phyloP scores from a whole-genome alignment of 2,113 vertebrate genomes.

The Lagopus muta region DNA sequence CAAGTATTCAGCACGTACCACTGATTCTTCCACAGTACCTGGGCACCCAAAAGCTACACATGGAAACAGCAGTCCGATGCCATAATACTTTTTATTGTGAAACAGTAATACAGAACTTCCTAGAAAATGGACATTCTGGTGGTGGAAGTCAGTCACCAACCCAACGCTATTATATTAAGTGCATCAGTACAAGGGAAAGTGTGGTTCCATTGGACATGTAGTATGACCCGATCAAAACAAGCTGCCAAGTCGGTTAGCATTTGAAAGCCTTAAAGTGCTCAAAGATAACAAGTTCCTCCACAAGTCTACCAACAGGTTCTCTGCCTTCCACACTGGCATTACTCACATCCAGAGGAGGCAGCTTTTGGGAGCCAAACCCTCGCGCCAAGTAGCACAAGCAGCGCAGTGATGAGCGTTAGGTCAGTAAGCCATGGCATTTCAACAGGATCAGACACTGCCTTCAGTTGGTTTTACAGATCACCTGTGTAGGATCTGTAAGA shows the following conservation, averaged over 20 bases:
- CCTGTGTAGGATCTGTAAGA: slow-evolving; percentile 68
- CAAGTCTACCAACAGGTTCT: slow-evolving; percentile 58
- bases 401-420: slow-evolving; percentile 63
- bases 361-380: slow-evolving; percentile 71
- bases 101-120: slow-evolving; percentile 70
- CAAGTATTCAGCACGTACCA: slow-evolving; percentile 65
- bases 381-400: slow-evolving; percentile 69
- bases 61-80: slow-evolving; percentile 74
- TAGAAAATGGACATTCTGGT: slow-evolving; percentile 51
- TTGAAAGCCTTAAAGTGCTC: slow-evolving; percentile 79
- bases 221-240: slow-evolving; percentile 69
- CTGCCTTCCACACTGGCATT: slow-evolving; percentile 64
- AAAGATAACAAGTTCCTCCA: slow-evolving; percentile 74
- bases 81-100: slow-evolving; percentile 69
- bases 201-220: slow-evolving; percentile 65
- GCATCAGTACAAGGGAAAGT: slow-evolving; percentile 68
- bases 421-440: slow-evolving; percentile 65
- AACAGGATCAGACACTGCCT: slow-evolving; percentile 66
- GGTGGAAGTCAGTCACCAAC: slow-evolving; percentile 34
- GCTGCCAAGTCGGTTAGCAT: slow-evolving; percentile 71
- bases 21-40: slow-evolving; percentile 66
- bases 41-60: slow-evolving; percentile 69
- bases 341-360: slow-evolving; percentile 56
- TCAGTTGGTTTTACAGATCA: slow-evolving; percentile 58
- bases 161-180: slow-evolving; percentile 67